A percentile compares a stretch with the other conserved stretches of the same genome.
These are phyloP conservation scores for Rhamphomyia laevipes DNA, from an alignment of 2,888 invertebrate genomes.

Conservation along the genomic window DNA sequence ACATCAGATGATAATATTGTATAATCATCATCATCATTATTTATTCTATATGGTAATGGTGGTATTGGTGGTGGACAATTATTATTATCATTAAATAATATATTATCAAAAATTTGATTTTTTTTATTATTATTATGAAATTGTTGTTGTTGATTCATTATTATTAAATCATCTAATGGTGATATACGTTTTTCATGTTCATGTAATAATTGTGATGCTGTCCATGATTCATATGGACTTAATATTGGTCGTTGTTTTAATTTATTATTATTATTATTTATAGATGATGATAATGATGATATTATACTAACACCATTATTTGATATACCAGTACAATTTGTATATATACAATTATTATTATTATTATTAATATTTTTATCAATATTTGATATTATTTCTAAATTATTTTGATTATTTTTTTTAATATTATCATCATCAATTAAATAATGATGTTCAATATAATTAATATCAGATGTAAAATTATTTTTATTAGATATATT, in stretches of 20 bases:
- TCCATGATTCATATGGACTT: conserved; percentile 48
- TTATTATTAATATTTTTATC: background rate
- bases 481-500: background rate
- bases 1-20: background rate
- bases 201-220: conserved; percentile 45
- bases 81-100: conserved; percentile 8
- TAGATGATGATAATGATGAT: conserved; percentile 14
- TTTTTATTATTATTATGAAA: conserved; percentile 1
- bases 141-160: conserved; percentile 20
- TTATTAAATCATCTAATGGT: conserved; percentile 13
- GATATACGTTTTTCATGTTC: conserved; percentile 42
- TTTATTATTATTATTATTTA: conserved; percentile 26
- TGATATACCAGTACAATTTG: conserved; percentile 7
- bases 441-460: conserved; percentile 11
- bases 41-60: conserved; percentile 34
- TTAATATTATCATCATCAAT: background rate
- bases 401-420: background rate
- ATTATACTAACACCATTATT: conserved; percentile 15
- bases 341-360: background rate
- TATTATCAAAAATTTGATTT: conserved; percentile 4
- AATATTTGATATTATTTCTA: background rate
- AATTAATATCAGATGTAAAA: conserved; percentile 10
- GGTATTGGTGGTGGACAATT: conserved; percentile 41
- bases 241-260: conserved; percentile 37
- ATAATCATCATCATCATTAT: background rate